Evolutionary conservation across 2,113 vertebrate genomes (phyloP).

Genomic region (Onychostruthus taczanowskii): DNA sequence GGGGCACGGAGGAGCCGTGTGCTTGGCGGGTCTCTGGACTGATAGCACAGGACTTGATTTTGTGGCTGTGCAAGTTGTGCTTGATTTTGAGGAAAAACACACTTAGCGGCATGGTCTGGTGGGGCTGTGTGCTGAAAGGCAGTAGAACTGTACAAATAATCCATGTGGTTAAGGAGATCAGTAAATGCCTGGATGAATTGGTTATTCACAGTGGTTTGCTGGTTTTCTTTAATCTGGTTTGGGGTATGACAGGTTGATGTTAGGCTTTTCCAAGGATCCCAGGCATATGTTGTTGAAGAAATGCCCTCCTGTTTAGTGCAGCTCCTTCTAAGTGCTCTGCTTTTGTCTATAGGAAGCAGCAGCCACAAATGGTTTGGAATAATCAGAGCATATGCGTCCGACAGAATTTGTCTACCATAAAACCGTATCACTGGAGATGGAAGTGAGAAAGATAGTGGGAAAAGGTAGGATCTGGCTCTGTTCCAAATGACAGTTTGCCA

Average conservation of each 20-base stretch:
- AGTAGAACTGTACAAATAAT: background rate
- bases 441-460: background rate
- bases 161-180: background rate
- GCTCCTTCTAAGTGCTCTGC: background rate
- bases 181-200: background rate
- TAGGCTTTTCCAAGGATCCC: background rate
- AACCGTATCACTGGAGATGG: background rate
- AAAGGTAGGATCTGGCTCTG: background rate
- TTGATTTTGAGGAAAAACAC: background rate
- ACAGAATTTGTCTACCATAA: background rate
- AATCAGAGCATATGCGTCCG: background rate
- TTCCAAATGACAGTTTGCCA: background rate
- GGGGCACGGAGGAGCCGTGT: rapidly evolving
- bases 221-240: background rate
- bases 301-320: background rate
- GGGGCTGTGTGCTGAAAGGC: background rate
- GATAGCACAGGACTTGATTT: background rate
- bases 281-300: background rate
- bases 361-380: background rate
- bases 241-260: background rate
- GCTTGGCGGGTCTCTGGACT: background rate
- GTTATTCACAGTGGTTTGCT: background rate
- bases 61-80: background rate
- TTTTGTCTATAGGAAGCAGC: background rate
- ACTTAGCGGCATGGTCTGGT: background rate